Evolutionary conservation across 1,140 invertebrate genomes (phyloP).

Genomic region (Coptotermes formosanus): DNA sequence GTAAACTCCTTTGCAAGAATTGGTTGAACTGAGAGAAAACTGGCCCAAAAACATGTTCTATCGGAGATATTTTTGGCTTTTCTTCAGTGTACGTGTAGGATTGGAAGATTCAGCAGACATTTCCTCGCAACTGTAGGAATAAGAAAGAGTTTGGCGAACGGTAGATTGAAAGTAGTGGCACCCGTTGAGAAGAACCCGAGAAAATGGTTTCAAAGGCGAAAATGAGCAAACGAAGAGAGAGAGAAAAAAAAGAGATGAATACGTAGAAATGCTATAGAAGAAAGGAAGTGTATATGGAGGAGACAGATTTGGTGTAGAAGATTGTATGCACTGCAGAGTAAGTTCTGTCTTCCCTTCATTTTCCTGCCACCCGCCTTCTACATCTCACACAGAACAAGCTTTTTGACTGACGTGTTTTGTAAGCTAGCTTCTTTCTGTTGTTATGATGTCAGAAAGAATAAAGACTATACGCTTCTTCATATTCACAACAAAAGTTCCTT

Average conservation of each 20-base stretch:
- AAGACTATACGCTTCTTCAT: not conserved
- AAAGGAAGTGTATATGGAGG: too few species aligned
- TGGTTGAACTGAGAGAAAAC: too few species aligned
- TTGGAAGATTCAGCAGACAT: too few species aligned
- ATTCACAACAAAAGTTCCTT: not conserved
- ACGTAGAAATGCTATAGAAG: too few species aligned
- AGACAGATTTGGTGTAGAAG: not conserved
- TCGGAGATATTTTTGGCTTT: too few species aligned
- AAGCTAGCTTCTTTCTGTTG: conserved; percentile 4
- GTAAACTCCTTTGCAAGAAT: too few species aligned
- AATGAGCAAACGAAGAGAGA: not conserved
- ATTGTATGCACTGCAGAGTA: not conserved
- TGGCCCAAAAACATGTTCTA: too few species aligned
- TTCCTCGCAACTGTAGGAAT: not conserved
- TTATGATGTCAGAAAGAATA: conserved; percentile 3
- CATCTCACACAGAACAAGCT: not conserved
- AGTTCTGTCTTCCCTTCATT: not conserved
- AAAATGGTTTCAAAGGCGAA: not conserved
- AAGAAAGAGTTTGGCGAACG: not conserved
- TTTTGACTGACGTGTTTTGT: conserved; percentile 11
- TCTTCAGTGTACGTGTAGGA: too few species aligned
- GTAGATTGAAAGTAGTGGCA: not conserved
- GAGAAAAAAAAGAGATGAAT: too few species aligned
- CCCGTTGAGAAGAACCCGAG: not conserved
- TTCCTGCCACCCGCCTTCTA: not conserved